Evolutionary conservation across 2,797 vertebrate species (phyloP).

Genomic region (Myripristis murdjan): DNA sequence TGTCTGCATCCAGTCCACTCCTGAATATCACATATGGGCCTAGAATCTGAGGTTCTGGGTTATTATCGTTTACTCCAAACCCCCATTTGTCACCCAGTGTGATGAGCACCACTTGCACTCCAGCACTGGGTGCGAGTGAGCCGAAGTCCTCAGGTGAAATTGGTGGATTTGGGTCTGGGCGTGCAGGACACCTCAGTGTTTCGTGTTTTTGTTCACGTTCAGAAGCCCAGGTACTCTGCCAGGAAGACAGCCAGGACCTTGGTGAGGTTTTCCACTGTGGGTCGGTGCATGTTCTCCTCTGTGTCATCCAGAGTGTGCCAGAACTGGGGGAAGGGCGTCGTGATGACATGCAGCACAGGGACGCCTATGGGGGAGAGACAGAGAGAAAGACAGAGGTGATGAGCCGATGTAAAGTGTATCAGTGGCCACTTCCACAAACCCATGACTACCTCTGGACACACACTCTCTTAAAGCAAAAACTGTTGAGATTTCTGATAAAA

Average conservation of each 20-base stretch:
- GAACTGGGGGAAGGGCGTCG: slow-evolving; percentile 92
- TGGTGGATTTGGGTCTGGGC: neutral
- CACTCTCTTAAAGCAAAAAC: too few species aligned
- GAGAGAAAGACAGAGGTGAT: neutral
- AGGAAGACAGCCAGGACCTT: slow-evolving; percentile 90
- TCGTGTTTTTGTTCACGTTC: slow-evolving; percentile 35
- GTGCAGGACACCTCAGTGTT: neutral
- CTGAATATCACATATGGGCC: neutral
- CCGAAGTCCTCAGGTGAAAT: neutral
- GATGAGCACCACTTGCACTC: neutral
- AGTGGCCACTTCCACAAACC: too few species aligned
- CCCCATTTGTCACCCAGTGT: neutral
- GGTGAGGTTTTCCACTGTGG: slow-evolving; percentile 91
- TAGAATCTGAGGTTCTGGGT: neutral
- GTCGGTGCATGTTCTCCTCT: slow-evolving; percentile 89
- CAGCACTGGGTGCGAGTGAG: neutral
- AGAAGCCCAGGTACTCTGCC: slow-evolving; percentile 90
- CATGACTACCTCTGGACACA: too few species aligned
- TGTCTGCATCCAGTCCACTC: neutral
- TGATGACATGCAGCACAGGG: slow-evolving; percentile 90
- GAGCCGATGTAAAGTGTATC: too few species aligned
- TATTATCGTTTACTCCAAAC: neutral
- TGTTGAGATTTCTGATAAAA: too few species aligned
- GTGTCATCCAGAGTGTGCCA: slow-evolving; percentile 93
- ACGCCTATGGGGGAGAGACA: slow-evolving; percentile 81